Conservation (phyloP, 2,888 invertebrate genomes). For the Brassicogethes aeneus region DNA sequence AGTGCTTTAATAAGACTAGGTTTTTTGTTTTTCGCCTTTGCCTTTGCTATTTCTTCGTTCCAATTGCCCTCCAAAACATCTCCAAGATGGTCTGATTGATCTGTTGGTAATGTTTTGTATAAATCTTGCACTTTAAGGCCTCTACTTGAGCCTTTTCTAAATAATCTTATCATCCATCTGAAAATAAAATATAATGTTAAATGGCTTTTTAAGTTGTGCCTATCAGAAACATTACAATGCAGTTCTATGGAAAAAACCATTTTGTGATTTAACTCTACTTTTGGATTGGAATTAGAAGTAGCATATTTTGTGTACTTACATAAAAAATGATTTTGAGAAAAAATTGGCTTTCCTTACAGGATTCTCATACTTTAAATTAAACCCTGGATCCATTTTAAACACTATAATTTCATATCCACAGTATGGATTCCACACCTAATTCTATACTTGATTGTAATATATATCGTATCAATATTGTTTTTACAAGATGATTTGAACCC, state of each 20-base stretch:
- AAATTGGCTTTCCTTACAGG: conserved; percentile 50
- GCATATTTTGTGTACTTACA: no score
- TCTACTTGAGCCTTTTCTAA: conserved; percentile 47
- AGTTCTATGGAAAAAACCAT: no score
- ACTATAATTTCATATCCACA: no score
- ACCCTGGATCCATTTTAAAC: conserved; percentile 15
- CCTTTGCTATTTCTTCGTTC: conserved; percentile 20
- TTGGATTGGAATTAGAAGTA: no score
- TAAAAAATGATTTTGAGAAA: conserved; percentile 46
- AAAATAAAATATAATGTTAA: conserved; percentile 12
- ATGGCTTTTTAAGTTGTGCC: no score
- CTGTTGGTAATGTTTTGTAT: conserved; percentile 50
- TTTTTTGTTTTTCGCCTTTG: conserved; percentile 8
- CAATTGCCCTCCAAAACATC: conserved; percentile 51
- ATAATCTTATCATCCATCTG: conserved; percentile 35
- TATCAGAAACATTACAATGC: no score
- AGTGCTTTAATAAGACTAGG: conserved; percentile 16
- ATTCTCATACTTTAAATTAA: conserved; percentile 35
- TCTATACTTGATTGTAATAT: no score
- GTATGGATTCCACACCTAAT: no score
- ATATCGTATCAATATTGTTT: no score
- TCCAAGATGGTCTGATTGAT: conserved; percentile 54
- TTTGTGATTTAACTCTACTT: no score
- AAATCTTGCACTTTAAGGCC: conserved; percentile 57
- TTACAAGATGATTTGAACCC: no score